Evolutionary conservation across 2,888 invertebrate species (phyloP).

Genomic region (Hetaerina titia): DNA sequence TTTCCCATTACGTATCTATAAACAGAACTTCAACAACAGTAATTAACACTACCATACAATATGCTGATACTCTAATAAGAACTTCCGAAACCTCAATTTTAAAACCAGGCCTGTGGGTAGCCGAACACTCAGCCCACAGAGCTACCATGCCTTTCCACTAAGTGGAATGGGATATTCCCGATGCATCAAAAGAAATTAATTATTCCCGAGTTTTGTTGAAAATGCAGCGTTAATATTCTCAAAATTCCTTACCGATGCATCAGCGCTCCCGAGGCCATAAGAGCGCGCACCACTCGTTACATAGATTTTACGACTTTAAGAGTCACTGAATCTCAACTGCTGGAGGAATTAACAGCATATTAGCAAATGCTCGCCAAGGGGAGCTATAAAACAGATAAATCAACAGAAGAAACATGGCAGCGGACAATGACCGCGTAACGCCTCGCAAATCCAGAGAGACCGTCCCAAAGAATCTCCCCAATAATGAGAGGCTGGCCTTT

Average conservation of each 20-base stretch:
- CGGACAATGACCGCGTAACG: neutral
- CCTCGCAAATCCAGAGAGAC: neutral
- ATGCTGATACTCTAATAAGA: no score
- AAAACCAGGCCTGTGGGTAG: no score
- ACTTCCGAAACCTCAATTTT: no score
- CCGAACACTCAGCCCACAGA: no score
- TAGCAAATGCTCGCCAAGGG: neutral
- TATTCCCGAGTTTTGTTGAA: no score
- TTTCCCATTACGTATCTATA: no score
- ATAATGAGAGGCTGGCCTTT: conserved; percentile 24
- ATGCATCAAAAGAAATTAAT: no score
- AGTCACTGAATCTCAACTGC: neutral
- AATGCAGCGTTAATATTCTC: neutral
- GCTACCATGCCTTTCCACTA: no score
- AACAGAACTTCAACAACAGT: no score
- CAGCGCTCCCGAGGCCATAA: neutral
- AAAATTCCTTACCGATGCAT: neutral
- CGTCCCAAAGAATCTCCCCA: neutral
- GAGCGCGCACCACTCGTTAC: neutral
- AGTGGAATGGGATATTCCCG: no score
- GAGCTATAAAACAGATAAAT: no score
- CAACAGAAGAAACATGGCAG: neutral
- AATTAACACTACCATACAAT: no score
- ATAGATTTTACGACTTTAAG: neutral
- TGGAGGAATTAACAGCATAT: neutral